These are phyloP conservation scores for Melanotaenia boesemani DNA, from an alignment of 2,797 vertebrate genomes.

Conservation along the genomic window DNA sequence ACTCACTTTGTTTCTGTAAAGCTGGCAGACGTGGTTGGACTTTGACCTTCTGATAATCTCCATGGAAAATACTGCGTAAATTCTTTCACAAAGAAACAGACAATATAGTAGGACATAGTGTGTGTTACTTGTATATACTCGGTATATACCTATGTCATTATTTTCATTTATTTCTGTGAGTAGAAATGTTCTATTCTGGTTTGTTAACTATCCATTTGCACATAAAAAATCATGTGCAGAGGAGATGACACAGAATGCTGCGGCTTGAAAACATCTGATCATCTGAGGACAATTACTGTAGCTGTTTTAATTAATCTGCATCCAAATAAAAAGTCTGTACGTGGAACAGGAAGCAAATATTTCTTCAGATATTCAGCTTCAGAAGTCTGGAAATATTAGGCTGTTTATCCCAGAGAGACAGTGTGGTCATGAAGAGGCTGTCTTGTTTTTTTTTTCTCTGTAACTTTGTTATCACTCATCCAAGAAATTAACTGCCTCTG, in stretches of 20 bases:
- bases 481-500: background rate
- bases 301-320: background rate
- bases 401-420: background rate
- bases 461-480: background rate
- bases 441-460: background rate
- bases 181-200: background rate
- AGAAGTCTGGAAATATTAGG: background rate
- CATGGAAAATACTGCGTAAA: background rate
- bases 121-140: background rate
- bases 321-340: background rate
- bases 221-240: background rate
- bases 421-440: background rate
- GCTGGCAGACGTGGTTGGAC: conserved; percentile 19
- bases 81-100: background rate
- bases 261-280: background rate
- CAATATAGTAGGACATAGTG: background rate
- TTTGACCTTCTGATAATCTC: conserved; percentile 17
- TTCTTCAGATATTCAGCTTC: background rate
- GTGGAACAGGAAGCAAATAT: background rate
- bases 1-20: conserved; percentile 12
- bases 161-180: background rate
- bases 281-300: background rate
- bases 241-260: background rate
- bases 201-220: background rate
- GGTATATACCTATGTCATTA: background rate